Evolutionary conservation across 2,888 invertebrate genomes (phyloP).

Genomic region (Lycaena phlaeas): DNA sequence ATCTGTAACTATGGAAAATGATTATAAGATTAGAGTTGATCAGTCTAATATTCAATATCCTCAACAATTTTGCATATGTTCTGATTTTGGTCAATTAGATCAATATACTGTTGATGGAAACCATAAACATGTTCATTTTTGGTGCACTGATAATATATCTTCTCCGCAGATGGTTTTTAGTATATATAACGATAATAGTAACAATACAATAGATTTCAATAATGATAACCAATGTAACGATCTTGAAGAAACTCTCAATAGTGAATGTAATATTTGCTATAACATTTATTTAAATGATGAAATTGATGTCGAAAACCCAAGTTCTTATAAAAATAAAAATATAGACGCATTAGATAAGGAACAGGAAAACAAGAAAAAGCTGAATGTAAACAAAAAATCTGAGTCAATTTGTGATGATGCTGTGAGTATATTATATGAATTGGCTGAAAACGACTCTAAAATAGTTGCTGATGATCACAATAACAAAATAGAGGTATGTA

Average conservation of each 20-base stretch:
- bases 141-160: constrained; percentile 25
- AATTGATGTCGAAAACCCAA: not conserved
- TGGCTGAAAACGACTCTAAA: too few relatives aligned
- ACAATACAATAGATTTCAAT: not conserved
- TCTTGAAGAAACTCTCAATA: constrained; percentile 8
- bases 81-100: constrained; percentile 45
- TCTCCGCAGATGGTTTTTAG: constrained; percentile 33
- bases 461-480: too few relatives aligned
- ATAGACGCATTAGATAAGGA: not conserved
- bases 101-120: constrained; percentile 29
- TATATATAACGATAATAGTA: constrained; percentile 34
- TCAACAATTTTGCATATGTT: constrained; percentile 40
- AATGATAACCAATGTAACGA: not conserved
- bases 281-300: not conserved
- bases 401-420: not conserved
- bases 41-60: constrained; percentile 13
- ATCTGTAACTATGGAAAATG: constrained; percentile 17
- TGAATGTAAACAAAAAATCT: not conserved
- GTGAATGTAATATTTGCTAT: constrained; percentile 7
- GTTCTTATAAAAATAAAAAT: not conserved
- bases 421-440: too few relatives aligned
- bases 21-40: constrained; percentile 13
- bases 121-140: constrained; percentile 53
- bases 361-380: too few relatives aligned
- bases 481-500: too few relatives aligned